These are phyloP conservation scores for Apodemia mormo DNA, from an alignment of 2,888 invertebrate genomes.

Conservation along the genomic window DNA sequence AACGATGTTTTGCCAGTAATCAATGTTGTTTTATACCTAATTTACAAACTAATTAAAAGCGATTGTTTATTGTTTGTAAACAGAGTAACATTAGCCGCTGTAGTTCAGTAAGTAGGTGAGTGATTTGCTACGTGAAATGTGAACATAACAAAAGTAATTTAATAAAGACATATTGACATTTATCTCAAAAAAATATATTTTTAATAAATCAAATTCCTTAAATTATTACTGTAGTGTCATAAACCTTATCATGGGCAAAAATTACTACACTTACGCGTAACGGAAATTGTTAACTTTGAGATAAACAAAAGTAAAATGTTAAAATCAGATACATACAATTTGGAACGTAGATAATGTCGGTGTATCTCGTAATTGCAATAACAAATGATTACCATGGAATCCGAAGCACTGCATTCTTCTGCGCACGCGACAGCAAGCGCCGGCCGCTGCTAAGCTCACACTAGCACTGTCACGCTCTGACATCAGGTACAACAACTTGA, in stretches of 20 bases:
- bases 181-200: not conserved
- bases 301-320: constrained; percentile 9
- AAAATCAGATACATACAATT: constrained; percentile 12
- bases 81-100: not conserved
- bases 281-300: constrained; percentile 2
- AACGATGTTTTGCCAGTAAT: not conserved
- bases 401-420: constrained; percentile 77
- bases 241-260: not conserved
- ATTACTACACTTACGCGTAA: not conserved
- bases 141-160: not conserved
- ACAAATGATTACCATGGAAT: constrained; percentile 62
- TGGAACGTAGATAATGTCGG: not conserved
- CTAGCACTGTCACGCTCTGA: constrained; percentile 68
- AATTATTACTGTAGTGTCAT: not conserved
- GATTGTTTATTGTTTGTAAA: not conserved
- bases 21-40: not conserved
- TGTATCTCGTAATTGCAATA: constrained; percentile 9
- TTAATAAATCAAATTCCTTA: not conserved
- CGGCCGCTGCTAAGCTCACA: constrained; percentile 57
- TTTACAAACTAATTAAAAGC: not conserved
- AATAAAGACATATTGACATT: not conserved
- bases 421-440: constrained; percentile 73
- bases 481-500: constrained; percentile 61
- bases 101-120: not conserved
- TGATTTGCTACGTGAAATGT: not conserved